Base-by-base conservation (phyloP, 2,797 vertebrate species). In the Characodon lateralis region DNA sequence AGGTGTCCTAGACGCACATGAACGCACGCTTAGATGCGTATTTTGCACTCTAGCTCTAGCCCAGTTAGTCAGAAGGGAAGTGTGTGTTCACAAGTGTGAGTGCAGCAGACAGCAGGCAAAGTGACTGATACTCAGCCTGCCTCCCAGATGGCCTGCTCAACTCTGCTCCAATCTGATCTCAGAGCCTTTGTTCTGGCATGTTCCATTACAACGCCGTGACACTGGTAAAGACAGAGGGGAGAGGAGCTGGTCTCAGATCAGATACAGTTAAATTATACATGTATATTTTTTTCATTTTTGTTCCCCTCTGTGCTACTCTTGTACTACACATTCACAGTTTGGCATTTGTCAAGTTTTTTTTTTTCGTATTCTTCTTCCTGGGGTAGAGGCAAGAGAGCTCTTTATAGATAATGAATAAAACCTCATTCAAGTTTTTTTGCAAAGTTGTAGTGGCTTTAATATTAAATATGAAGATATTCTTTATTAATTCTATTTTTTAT, bases 101-200 rank as follows among this genome's bases (percentile, higher is more conserved):
- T 88, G 90, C 83, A 89, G 91, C 92, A 94, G 94, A 92, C 91
- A 93, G 92, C 94, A 90, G 91, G 95, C 91, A 93, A 87, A 94
- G 90, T 91, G 95, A 96, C 90, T 94, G 89, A 88, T 93, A 91
- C 93, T 95, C 94, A 85, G 92, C 88, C 94, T 93, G 90, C 91
- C 87, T 94, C 93, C 94, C 94, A 94, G 89, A 91, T 94, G 94
- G 96, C 95, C 93, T 91, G 88, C 93, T 88, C 95, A 95, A 96
- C 95, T 95, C 90, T 94, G 92, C 91, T 93, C 89, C 91, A 93
- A 81, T 95, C 94, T 95, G 90, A 86, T 95, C 95, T 87, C 86
- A 83, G 92, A 90, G 89, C 93, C 91, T 94, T 96, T 96, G 95
- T 94, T 93, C 89, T 93, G 94, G 93, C 94, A 94, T 93, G 93